These are phyloP conservation scores for Eumacrocentrus americanus DNA, from an alignment of 2,888 invertebrate genomes.

Conservation along the genomic window DNA sequence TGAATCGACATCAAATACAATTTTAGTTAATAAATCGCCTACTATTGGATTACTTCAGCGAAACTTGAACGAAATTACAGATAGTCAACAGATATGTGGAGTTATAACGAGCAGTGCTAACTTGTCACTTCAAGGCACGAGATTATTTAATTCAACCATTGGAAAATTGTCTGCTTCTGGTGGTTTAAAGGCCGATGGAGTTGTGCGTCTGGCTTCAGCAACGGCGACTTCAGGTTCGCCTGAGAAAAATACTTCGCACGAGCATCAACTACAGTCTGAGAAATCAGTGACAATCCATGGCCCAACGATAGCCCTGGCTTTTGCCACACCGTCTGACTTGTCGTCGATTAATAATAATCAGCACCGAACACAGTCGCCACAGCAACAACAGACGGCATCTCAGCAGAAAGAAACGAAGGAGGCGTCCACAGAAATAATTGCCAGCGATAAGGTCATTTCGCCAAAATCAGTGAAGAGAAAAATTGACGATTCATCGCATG, in stretches of 20 bases:
- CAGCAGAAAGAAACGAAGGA: conserved; percentile 48
- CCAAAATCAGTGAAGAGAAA: conserved; percentile 57
- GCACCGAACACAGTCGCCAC: conserved; percentile 31
- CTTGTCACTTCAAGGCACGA: conserved; percentile 49
- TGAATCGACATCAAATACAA: conserved; percentile 30
- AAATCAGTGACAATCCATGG: conserved; percentile 47
- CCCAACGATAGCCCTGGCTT: conserved; percentile 53
- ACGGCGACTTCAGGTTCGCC: conserved; percentile 37
- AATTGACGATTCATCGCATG: conserved; percentile 45
- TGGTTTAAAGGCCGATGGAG: conserved; percentile 48
- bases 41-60: conserved; percentile 51
- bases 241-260: conserved; percentile 45
- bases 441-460: conserved; percentile 49
- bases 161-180: conserved; percentile 46
- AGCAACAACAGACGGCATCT: conserved; percentile 20
- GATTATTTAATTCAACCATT: conserved; percentile 55
- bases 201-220: conserved; percentile 52
- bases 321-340: conserved; percentile 46
- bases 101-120: conserved; percentile 58
- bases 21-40: conserved; percentile 51
- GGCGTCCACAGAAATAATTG: conserved; percentile 41
- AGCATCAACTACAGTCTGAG: conserved; percentile 40
- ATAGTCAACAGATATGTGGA: conserved; percentile 54
- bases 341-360: conserved; percentile 42
- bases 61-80: conserved; percentile 47